Evolutionary conservation across 2,113 vertebrate genomes (phyloP).

Genomic region (Lepus europaeus): DNA sequence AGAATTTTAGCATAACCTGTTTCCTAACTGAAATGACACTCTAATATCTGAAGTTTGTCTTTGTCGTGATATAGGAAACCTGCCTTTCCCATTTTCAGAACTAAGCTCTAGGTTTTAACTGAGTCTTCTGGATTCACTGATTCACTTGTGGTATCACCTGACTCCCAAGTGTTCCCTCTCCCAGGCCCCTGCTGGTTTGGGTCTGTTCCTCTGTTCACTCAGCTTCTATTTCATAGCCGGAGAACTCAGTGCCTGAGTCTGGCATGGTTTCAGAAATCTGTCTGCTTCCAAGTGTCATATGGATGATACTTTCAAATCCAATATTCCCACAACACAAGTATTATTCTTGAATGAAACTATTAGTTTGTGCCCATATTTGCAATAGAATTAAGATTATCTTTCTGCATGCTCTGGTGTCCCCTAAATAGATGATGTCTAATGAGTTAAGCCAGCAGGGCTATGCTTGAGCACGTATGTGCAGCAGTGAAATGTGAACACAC

Average conservation of each 20-base stretch:
- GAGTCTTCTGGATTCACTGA: not conserved
- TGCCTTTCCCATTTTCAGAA: not conserved
- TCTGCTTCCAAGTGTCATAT: not conserved
- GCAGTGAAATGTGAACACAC: not conserved
- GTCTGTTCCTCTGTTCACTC: not conserved
- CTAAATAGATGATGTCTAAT: not conserved
- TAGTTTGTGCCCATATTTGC: constrained; percentile 3
- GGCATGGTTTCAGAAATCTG: not conserved
- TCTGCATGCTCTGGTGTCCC: not conserved
- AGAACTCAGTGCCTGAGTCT: not conserved
- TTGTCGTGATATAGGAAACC: not conserved
- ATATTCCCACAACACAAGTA: not conserved
- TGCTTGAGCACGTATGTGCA: not conserved
- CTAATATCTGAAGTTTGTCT: not conserved
- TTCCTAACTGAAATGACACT: constrained; percentile 27
- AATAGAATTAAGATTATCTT: constrained; percentile 23
- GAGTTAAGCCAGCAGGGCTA: not conserved
- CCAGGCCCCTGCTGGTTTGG: not conserved
- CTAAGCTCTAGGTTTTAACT: not conserved
- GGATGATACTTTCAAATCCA: not conserved
- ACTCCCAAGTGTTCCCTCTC: rapidly evolving
- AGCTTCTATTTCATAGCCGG: not conserved
- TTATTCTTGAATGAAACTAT: not conserved
- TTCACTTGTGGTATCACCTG: too few species aligned
- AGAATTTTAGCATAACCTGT: not conserved